Conservation (phyloP, 1,140 invertebrate genomes). For the Microplitis demolitor region DNA sequence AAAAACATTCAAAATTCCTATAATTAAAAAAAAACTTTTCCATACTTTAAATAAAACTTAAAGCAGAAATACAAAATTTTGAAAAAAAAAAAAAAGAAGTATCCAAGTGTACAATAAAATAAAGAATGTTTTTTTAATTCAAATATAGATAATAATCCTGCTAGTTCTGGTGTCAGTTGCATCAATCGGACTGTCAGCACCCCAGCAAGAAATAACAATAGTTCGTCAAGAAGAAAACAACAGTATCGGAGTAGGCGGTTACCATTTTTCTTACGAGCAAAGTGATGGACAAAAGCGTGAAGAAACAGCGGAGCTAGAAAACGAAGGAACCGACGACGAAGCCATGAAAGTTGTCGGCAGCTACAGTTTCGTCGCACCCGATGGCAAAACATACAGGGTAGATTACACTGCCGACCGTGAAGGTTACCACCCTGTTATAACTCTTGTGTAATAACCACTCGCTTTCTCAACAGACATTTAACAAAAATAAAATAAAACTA, state of each 20-base stretch:
- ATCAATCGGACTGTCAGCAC: conserved; percentile 41
- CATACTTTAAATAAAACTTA: too few species aligned
- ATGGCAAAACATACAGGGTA: conserved; percentile 58
- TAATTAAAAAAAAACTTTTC: too few species aligned
- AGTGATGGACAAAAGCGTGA: conserved; percentile 59
- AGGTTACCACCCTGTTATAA: conserved; percentile 54
- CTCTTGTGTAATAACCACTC: conserved; percentile 35
- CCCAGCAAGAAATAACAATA: conserved; percentile 54
- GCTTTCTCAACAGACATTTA: background rate
- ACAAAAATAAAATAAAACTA: background rate
- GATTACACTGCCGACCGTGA: conserved; percentile 56
- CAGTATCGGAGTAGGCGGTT: conserved; percentile 57
- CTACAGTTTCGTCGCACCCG: conserved; percentile 51
- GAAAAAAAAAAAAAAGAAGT: conserved; percentile 4
- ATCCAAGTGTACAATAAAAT: background rate
- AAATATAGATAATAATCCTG: conserved; percentile 45
- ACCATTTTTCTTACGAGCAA: conserved; percentile 58
- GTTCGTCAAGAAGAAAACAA: conserved; percentile 56
- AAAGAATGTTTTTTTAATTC: background rate
- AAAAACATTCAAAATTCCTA: too few species aligned
- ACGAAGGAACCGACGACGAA: conserved; percentile 56
- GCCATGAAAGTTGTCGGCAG: conserved; percentile 53
- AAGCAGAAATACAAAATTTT: background rate
- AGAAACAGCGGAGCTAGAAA: conserved; percentile 55
- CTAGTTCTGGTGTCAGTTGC: conserved; percentile 25